Evolutionary conservation across 2,797 vertebrate genomes (phyloP).

Genomic region (Peromyscus eremicus): DNA sequence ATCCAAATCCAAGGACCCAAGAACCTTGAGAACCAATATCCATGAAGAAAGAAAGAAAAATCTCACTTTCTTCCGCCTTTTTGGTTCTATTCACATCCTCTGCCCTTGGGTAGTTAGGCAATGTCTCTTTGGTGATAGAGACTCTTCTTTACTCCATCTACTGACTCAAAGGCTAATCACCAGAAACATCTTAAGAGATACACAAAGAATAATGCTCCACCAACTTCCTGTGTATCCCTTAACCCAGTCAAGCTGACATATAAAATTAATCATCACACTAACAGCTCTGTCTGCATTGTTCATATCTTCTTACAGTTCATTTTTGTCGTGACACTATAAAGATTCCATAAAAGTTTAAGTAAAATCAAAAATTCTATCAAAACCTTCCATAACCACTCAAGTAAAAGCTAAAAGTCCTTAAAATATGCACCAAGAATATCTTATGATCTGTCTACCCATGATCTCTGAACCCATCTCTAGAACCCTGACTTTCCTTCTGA

Average conservation of each 20-base stretch:
- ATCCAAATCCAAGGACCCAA: not conserved
- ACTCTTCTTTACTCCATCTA: not conserved
- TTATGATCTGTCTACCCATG: conserved; percentile 14
- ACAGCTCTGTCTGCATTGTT: not conserved
- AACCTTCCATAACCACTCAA: not conserved
- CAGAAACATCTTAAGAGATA: not conserved
- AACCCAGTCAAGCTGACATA: not conserved
- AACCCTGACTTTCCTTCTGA: not conserved
- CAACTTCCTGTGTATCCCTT: not conserved
- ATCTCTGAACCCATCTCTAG: not conserved
- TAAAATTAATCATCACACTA: conserved; percentile 27
- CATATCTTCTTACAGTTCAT: not conserved
- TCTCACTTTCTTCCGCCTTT: not conserved
- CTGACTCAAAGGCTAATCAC: not conserved
- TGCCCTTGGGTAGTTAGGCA: not conserved
- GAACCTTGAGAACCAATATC: not conserved
- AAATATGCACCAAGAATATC: conserved; percentile 25
- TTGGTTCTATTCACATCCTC: not conserved
- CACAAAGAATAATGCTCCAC: not conserved
- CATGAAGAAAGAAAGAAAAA: not conserved
- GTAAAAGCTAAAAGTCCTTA: conserved; percentile 54
- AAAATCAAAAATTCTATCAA: not conserved
- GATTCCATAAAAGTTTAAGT: conserved; percentile 21
- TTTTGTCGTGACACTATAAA: conserved; percentile 41
- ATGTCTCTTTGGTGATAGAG: not conserved